Evolutionary conservation across 2,797 vertebrate species (phyloP).

Genomic region (Cygnus olor): DNA sequence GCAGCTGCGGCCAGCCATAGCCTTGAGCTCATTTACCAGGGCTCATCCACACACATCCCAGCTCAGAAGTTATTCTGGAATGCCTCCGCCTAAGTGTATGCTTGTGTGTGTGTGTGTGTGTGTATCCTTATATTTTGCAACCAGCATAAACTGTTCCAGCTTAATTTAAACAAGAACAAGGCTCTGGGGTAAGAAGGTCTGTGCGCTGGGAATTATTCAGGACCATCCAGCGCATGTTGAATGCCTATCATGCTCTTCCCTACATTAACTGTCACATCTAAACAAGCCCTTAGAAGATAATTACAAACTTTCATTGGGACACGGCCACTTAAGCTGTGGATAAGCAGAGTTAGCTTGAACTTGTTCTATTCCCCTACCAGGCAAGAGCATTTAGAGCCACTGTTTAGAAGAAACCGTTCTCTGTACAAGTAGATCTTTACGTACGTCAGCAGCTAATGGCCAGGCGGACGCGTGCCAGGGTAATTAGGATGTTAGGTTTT

Average conservation of each 20-base stretch:
- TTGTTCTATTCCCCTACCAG: not conserved
- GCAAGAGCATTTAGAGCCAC: not conserved
- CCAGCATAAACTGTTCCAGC: not conserved
- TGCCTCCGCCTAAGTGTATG: fast-evolving
- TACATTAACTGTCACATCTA: not conserved
- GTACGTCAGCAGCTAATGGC: not conserved
- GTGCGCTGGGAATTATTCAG: not conserved
- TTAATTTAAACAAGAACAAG: not conserved
- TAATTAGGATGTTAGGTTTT: not conserved
- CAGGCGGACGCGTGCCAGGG: not conserved
- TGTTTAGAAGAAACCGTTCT: not conserved
- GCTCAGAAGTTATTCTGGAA: not conserved
- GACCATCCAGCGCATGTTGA: not conserved
- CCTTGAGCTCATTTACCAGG: not conserved
- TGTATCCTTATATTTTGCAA: not conserved
- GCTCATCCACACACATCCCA: not conserved
- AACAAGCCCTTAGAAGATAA: not conserved
- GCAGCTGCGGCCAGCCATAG: not conserved
- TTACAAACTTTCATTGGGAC: not conserved
- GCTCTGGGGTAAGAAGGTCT: not conserved
- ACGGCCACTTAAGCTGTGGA: not conserved
- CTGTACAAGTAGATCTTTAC: not conserved
- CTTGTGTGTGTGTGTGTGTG: not conserved
- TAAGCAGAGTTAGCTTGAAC: conserved; percentile 7
- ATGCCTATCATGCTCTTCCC: not conserved